Evolutionary conservation across 2,113 vertebrate species (phyloP).

Genomic region (Dendrocopos noguchii): DNA sequence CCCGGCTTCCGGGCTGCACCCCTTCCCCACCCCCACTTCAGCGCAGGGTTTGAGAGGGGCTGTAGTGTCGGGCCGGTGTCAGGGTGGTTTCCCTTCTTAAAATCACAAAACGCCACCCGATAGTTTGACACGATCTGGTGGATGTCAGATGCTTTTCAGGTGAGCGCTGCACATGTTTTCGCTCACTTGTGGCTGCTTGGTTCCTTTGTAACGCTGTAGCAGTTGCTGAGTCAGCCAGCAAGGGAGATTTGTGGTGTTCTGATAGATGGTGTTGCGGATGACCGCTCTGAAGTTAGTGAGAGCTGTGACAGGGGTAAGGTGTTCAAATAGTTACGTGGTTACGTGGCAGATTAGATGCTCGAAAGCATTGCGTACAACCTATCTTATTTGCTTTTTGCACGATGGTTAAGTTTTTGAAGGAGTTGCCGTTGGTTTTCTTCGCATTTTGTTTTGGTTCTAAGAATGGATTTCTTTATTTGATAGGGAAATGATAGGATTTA

Average conservation of each 20-base stretch:
- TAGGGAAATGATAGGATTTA: neutral
- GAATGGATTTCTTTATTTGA: neutral
- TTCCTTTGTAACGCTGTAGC: neutral
- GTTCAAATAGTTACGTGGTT: neutral
- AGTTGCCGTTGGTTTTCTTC: neutral
- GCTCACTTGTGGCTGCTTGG: rapidly evolving
- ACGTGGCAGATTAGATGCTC: neutral
- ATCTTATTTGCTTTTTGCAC: neutral
- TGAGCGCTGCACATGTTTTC: neutral
- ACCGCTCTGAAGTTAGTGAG: neutral
- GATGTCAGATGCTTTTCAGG: neutral
- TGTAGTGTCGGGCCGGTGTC: rapidly evolving
- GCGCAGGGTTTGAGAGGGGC: neutral
- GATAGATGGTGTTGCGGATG: neutral
- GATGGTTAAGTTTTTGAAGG: neutral
- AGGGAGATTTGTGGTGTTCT: neutral
- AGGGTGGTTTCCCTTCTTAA: rapidly evolving
- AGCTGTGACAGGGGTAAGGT: neutral
- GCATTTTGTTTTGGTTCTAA: neutral
- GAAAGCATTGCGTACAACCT: rapidly evolving
- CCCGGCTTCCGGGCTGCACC: neutral
- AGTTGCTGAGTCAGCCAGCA: neutral
- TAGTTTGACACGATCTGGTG: rapidly evolving
- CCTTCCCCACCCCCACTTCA: no score
- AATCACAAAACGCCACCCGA: rapidly evolving